Conservation (phyloP, 2,113 vertebrate genomes). For the Chaetodon auriga region DNA sequence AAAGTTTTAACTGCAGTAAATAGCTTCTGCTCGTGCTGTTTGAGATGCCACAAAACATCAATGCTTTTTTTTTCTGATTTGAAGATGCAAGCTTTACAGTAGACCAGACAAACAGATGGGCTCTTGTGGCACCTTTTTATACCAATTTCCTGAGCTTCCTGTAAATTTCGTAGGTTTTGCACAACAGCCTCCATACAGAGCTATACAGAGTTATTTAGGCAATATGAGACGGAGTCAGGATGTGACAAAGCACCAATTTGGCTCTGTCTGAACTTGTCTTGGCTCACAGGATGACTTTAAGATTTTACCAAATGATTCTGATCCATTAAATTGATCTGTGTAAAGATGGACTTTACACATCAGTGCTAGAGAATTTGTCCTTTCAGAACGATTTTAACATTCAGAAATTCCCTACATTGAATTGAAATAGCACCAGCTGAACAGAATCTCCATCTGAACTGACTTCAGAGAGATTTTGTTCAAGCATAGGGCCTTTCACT, state of each 20-base stretch:
- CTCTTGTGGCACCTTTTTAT: constrained; percentile 3
- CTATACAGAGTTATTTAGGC: background rate
- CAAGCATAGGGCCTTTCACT: constrained; percentile 36
- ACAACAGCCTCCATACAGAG: background rate
- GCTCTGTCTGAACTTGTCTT: constrained; percentile 10
- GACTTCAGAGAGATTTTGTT: constrained; percentile 39
- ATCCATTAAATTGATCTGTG: constrained; percentile 29
- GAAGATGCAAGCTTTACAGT: constrained; percentile 11
- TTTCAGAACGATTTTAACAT: background rate
- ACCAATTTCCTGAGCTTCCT: constrained; percentile 14
- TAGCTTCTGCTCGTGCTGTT: background rate
- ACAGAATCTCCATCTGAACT: constrained; percentile 24
- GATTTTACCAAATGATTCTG: constrained; percentile 17
- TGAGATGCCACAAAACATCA: constrained; percentile 11
- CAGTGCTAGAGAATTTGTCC: constrained; percentile 7
- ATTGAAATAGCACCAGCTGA: constrained; percentile 27
- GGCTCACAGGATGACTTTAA: background rate
- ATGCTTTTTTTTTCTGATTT: background rate
- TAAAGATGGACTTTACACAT: background rate
- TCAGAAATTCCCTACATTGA: background rate
- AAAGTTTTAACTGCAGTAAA: background rate
- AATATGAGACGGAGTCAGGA: background rate
- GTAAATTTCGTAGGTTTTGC: constrained; percentile 6
- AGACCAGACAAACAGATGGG: background rate
- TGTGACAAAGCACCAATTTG: background rate